A percentile compares a stretch with the other conserved stretches of the same genome.
phyloP scores from a whole-genome alignment of 1,140 invertebrate genomes.

The Diabrotica undecimpunctata region DNA sequence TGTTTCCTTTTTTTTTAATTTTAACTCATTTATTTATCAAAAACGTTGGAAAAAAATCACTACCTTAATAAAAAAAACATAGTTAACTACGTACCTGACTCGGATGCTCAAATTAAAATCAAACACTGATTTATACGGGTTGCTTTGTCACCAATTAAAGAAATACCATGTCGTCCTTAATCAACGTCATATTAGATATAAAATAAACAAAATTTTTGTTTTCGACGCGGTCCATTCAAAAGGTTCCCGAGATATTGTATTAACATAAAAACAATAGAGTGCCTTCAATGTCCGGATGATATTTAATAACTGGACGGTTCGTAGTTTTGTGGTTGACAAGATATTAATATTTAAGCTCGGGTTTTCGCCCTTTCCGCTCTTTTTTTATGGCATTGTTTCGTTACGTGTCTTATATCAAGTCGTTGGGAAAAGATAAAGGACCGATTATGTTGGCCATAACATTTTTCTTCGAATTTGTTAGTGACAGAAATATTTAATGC shows the following conservation, averaged over 20 bases:
- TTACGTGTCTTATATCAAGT: not conserved
- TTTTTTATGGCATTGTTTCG: slow-evolving; percentile 3
- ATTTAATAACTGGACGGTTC: slow-evolving; percentile 26
- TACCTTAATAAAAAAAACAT: no score
- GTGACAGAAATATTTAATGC: no score
- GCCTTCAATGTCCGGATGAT: slow-evolving; percentile 26
- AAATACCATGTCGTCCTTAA: slow-evolving; percentile 31
- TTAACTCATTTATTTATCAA: no score
- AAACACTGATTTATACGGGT: slow-evolving; percentile 32
- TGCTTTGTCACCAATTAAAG: slow-evolving; percentile 36
- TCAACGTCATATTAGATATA: slow-evolving; percentile 39
- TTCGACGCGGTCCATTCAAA: slow-evolving; percentile 29
- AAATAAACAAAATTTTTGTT: slow-evolving; percentile 38
- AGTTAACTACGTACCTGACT: slow-evolving; percentile 9
- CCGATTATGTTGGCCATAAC: no score
- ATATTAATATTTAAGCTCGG: slow-evolving; percentile 3
- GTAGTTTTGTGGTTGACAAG: not conserved
- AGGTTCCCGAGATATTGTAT: slow-evolving; percentile 29
- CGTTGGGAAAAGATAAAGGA: no score
- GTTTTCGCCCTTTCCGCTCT: not conserved
- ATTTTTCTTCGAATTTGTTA: no score
- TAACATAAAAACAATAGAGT: slow-evolving; percentile 41
- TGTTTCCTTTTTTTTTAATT: no score
- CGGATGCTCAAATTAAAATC: slow-evolving; percentile 28
- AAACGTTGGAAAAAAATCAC: no score